phyloP scores from a whole-genome alignment of 2,888 invertebrate genomes.

The Hirtodrosophila duncani region DNA sequence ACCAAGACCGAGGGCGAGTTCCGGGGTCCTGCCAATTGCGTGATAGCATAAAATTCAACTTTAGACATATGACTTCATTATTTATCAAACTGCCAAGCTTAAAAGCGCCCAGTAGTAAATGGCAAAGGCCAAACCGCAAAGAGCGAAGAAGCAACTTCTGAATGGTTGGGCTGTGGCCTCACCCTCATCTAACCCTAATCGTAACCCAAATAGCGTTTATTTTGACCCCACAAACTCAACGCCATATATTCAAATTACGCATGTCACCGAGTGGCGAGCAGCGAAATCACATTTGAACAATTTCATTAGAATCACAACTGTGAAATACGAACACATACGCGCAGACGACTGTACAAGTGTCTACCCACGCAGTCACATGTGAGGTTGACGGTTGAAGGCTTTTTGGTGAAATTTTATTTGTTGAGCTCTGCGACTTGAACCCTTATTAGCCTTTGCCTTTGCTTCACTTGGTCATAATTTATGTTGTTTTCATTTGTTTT shows the following conservation, averaged over 20 bases:
- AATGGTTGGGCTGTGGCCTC: too few species aligned
- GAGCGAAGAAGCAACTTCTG: too few species aligned
- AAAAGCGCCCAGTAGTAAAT: slow-evolving; percentile 44
- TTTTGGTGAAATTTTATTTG: slow-evolving; percentile 43
- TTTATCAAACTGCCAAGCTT: slow-evolving; percentile 63
- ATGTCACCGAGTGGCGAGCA: slow-evolving; percentile 23
- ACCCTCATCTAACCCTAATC: slow-evolving; percentile 20
- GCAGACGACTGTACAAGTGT: background rate
- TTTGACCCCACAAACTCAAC: slow-evolving; percentile 31
- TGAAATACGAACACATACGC: slow-evolving; percentile 19
- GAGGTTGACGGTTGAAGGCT: slow-evolving; percentile 12
- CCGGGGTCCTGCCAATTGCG: slow-evolving; percentile 52
- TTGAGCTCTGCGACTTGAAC: slow-evolving; percentile 59
- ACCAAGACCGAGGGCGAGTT: slow-evolving; percentile 26
- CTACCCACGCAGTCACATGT: background rate
- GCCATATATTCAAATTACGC: slow-evolving; percentile 65
- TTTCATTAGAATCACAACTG: slow-evolving; percentile 64
- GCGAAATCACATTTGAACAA: slow-evolving; percentile 56
- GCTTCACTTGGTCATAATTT: slow-evolving; percentile 55
- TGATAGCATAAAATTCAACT: slow-evolving; percentile 65
- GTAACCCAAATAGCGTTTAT: slow-evolving; percentile 20
- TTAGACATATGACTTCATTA: slow-evolving; percentile 72
- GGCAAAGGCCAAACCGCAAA: slow-evolving; percentile 39
- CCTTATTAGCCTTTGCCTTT: slow-evolving; percentile 66
- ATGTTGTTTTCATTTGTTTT: slow-evolving; percentile 73